A percentile compares a stretch with the other conserved stretches of the same genome.
Evolutionary conservation across 2,113 vertebrate genomes (phyloP).

Genomic region (Butorides virescens): DNA sequence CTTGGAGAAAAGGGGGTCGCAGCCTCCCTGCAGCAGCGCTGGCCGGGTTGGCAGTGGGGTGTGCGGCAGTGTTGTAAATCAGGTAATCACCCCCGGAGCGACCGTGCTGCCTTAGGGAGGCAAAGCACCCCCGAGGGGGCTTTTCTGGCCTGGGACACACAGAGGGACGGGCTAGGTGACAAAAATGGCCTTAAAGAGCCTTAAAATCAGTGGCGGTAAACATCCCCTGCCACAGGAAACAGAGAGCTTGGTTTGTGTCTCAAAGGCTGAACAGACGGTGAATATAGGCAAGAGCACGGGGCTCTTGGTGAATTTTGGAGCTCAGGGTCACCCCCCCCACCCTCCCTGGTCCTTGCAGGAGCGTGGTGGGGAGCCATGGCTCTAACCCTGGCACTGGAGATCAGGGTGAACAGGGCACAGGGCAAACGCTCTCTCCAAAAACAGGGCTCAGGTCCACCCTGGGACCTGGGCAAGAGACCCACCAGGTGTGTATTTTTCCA

Average conservation of each 20-base stretch:
- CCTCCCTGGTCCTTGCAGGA: too few species aligned
- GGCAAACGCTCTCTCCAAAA: neutral
- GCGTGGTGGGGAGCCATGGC: neutral
- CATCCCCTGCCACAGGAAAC: rapidly evolving
- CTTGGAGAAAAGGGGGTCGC: rapidly evolving
- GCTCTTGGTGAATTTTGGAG: neutral
- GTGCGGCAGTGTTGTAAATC: neutral
- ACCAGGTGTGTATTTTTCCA: neutral
- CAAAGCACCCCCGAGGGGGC: neutral
- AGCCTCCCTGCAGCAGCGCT: neutral
- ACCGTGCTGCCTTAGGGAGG: rapidly evolving
- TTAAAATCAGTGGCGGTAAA: neutral
- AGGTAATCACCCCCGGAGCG: rapidly evolving
- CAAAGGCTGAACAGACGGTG: too few species aligned
- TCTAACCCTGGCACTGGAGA: rapidly evolving
- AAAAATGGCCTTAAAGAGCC: neutral
- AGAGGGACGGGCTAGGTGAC: neutral
- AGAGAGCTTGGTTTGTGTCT: rapidly evolving
- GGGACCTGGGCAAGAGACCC: rapidly evolving
- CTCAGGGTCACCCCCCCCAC: rapidly evolving
- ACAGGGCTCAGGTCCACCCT: rapidly evolving
- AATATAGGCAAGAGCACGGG: rapidly evolving
- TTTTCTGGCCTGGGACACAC: neutral
- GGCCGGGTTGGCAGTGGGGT: rapidly evolving
- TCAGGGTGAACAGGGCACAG: neutral